phyloP scores from a whole-genome alignment of 2,888 invertebrate species.

The Mimas tiliae region DNA sequence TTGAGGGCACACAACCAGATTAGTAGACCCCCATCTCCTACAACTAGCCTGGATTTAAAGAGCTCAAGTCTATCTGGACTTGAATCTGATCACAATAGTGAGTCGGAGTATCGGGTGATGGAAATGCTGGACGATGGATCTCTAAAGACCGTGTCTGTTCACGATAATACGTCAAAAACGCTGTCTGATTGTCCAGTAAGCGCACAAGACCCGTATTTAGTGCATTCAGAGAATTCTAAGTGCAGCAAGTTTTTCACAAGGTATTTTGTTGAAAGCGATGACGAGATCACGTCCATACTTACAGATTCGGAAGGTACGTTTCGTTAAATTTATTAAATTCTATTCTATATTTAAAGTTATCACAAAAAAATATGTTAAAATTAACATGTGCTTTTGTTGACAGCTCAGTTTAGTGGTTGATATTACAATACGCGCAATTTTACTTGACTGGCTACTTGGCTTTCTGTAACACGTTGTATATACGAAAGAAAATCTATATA shows the following conservation, averaged over 20 bases:
- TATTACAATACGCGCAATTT: too few relatives aligned
- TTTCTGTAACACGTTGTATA: too few relatives aligned
- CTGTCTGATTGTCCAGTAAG: conserved; percentile 76
- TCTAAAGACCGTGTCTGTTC: conserved; percentile 77
- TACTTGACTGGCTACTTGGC: too few relatives aligned
- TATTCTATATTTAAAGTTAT: too few relatives aligned
- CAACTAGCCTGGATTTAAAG: conserved; percentile 59
- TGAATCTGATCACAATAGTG: conserved; percentile 73
- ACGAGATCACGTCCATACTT: conserved; percentile 88
- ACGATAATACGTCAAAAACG: conserved; percentile 80
- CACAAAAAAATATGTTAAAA: too few relatives aligned
- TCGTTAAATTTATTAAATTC: conserved; percentile 19
- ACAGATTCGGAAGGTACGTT: conserved; percentile 88
- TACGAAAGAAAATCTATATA: too few relatives aligned
- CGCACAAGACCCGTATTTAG: conserved; percentile 78
- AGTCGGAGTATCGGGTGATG: conserved; percentile 78
- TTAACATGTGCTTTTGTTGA: too few relatives aligned
- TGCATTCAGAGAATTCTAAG: conserved; percentile 82
- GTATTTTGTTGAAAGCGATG: conserved; percentile 88
- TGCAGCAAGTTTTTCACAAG: conserved; percentile 88
- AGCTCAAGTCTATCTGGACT: conserved; percentile 53
- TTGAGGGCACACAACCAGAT: conserved; percentile 79
- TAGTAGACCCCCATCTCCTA: conserved; percentile 65
- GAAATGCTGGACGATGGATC: conserved; percentile 83
- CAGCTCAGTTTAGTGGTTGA: too few relatives aligned